Conservation (phyloP, 2,888 invertebrate genomes). For the Neoaliturus tenellus region DNA sequence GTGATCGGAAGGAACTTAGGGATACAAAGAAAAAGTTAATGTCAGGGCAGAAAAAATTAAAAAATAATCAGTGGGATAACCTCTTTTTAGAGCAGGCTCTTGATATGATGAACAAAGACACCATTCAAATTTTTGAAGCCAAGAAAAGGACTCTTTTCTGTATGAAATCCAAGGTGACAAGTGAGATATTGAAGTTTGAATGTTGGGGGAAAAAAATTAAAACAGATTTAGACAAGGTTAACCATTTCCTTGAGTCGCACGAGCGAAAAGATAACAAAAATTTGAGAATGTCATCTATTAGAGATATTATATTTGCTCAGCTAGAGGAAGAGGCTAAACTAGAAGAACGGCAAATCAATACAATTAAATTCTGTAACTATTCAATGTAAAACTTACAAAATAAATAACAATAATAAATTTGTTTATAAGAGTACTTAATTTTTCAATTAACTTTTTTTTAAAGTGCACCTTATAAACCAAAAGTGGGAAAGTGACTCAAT, state of each 20-base stretch:
- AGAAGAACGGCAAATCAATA: neutral
- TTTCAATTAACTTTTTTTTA: no score
- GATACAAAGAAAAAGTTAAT: neutral
- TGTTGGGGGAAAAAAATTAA: neutral
- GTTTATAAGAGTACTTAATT: no score
- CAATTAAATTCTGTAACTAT: no score
- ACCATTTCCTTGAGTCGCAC: neutral
- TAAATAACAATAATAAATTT: no score
- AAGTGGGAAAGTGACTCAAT: no score
- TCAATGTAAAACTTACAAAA: no score
- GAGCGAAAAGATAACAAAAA: neutral
- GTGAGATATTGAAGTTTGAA: neutral
- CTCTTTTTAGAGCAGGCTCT: constrained; percentile 9
- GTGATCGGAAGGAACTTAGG: neutral
- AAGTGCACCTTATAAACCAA: no score
- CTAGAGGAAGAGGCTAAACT: neutral
- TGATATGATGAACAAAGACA: neutral
- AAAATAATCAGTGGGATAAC: neutral
- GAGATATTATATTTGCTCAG: neutral
- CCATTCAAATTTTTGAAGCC: neutral
- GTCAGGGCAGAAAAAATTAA: neutral
- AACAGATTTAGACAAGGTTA: neutral
- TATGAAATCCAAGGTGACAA: neutral
- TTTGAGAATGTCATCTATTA: neutral
- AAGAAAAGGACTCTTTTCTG: neutral